Conservation (phyloP, 2,113 vertebrate species). For the Tragelaphus scriptus region DNA sequence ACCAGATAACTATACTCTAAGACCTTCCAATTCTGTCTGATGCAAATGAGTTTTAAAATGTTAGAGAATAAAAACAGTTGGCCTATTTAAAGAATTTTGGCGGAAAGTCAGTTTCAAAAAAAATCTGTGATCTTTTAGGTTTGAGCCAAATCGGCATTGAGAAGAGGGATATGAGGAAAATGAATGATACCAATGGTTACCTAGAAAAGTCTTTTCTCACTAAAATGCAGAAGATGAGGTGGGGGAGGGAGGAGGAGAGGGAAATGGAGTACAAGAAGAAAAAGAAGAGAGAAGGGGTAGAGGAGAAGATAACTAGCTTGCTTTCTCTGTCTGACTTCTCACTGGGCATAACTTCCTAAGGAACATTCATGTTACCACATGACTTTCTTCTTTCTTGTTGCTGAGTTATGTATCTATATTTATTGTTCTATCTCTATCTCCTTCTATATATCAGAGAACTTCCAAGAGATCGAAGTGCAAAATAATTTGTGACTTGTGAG, state of each 20-base stretch:
- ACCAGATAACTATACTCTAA: not conserved
- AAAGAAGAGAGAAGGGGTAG: not conserved
- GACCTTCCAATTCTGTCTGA: not conserved
- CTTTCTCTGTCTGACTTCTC: not conserved
- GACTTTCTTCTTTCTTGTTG: not conserved
- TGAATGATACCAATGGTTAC: not conserved
- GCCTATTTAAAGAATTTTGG: slow-evolving; percentile 13
- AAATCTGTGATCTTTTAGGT: not conserved
- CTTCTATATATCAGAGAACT: not conserved
- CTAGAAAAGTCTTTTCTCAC: not conserved
- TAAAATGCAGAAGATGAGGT: not conserved
- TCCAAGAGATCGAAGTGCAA: not conserved
- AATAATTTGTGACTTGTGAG: not conserved
- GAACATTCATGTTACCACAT: not conserved
- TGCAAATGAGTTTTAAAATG: not conserved
- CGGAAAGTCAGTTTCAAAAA: not conserved
- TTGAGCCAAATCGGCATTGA: not conserved
- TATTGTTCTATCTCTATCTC: not conserved
- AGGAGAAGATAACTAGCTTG: not conserved
- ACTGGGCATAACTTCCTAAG: not conserved
- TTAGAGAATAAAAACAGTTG: not conserved
- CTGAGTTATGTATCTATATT: not conserved
- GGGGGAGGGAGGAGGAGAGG: too few relatives aligned
- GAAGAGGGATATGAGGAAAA: not conserved
- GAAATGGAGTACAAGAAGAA: not conserved